Conservation (phyloP, 1,140 invertebrate species). For the Solenopsis fugax region DNA sequence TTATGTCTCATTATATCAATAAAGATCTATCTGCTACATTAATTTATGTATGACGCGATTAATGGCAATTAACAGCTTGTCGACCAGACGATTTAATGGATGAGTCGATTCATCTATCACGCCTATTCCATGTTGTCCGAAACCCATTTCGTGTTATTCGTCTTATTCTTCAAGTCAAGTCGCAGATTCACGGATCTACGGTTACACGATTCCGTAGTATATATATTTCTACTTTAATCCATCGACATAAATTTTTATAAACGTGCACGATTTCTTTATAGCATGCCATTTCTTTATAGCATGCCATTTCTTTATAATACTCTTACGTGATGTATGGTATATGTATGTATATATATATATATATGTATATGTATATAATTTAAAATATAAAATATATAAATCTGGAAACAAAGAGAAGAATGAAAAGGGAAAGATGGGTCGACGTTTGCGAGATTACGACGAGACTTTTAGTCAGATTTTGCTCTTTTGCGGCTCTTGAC, state of each 20-base stretch:
- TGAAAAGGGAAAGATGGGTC: background rate
- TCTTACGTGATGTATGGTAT: background rate
- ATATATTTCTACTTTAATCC: background rate
- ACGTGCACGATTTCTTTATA: background rate
- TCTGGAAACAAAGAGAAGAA: background rate
- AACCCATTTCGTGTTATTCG: background rate
- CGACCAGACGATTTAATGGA: background rate
- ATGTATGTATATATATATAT: too few species aligned
- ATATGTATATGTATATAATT: conserved; percentile 15
- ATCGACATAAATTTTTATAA: background rate
- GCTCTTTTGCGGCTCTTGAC: background rate
- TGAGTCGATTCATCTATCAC: conserved; percentile 14
- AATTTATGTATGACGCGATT: conserved; percentile 8
- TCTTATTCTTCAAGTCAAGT: background rate
- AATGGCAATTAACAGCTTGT: conserved; percentile 5
- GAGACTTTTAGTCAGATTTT: conserved; percentile 31
- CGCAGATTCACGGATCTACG: background rate
- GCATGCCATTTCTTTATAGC: background rate
- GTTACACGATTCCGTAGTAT: background rate
- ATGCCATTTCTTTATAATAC: background rate
- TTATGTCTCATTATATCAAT: background rate
- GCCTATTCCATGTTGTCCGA: conserved; percentile 43
- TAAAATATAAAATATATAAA: background rate
- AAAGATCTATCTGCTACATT: background rate
- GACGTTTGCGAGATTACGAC: conserved; percentile 17